phyloP scores from a whole-genome alignment of 2,888 invertebrate genomes.

The Chaitophorus viminalis region DNA sequence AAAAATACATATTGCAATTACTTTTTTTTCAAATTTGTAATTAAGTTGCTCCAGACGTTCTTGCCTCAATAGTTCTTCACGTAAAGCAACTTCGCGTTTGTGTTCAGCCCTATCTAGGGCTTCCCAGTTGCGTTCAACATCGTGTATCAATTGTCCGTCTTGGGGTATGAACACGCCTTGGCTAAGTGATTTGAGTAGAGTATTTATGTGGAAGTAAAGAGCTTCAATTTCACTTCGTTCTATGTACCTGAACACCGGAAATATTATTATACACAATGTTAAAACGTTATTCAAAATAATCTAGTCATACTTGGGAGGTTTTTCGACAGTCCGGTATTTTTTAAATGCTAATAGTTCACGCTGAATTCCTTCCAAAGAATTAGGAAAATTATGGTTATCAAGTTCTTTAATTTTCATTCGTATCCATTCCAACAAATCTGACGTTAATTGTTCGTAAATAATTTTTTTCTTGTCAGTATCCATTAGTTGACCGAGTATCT shows the following conservation, averaged over 20 bases:
- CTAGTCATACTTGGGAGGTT: constrained; percentile 88
- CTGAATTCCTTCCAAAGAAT: constrained; percentile 94
- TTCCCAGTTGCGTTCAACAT: constrained; percentile 95
- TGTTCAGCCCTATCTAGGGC: constrained; percentile 93
- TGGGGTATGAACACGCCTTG: constrained; percentile 86
- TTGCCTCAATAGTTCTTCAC: constrained; percentile 90
- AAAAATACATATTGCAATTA: constrained; percentile 65
- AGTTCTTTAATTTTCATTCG: constrained; percentile 82
- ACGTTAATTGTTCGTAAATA: constrained; percentile 86
- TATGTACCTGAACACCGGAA: constrained; percentile 76
- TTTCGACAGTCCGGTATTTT: constrained; percentile 94
- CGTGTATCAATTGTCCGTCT: constrained; percentile 92
- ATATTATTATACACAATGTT: background rate
- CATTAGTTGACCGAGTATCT: constrained; percentile 97
- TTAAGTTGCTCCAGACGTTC: constrained; percentile 94
- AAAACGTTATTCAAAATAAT: constrained; percentile 38
- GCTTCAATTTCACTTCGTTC: constrained; percentile 98
- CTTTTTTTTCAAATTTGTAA: constrained; percentile 94
- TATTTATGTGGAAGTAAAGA: constrained; percentile 95
- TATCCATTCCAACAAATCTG: constrained; percentile 93
- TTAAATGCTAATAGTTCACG: constrained; percentile 89
- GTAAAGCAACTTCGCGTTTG: constrained; percentile 88
- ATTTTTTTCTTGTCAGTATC: constrained; percentile 92
- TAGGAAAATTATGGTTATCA: constrained; percentile 89
- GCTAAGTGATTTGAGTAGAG: constrained; percentile 91